Evolutionary conservation across 2,888 invertebrate species (phyloP), one percentile per base, ranked within the genome.

Genomic region (Pollenia labialis): DNA sequence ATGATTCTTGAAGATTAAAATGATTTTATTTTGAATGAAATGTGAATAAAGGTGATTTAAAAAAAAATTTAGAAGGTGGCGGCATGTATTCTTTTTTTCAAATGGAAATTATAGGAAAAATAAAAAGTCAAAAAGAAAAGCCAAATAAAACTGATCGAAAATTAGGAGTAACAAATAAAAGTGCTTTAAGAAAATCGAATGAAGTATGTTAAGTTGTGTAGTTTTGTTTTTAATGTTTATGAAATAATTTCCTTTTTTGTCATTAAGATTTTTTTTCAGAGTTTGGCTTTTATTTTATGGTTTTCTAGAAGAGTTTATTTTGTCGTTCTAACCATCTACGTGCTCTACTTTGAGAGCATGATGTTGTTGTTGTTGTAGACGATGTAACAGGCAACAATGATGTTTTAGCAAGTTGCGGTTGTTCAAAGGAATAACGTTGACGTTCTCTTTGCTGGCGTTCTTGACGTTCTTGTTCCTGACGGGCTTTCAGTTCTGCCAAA

Each of bases 401-500:
- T 50, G 60, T 52, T 75, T 85, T 85, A 40, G 69, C 68, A 14
- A 75, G 84, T 66, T 58, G 88, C 54, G 90, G 90, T 48, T 90
- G 89, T 83, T 90, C 91, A 76, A 91, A 90, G 44, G 89, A 88
- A 71, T 89, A 88, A 54, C 89, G 89, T 89, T 90, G 89, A 82
- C 90, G 90, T 86, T 90, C 89, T 69, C 79, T 79, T 66, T 88
- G 89, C 71, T 90, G 89, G 12, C 89, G 90, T 93, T 89, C 94
- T 93, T 90, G 93, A 76, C 93, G 94, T 88, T 94, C 94, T 88
- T 94, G 93, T 89, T 94, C 94, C 88, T 92, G 91, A 12, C 92
- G 91, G 14, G 91, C 91, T 88, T 92, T 93, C n/a, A 92, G 88
- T 88, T 93, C 93, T 18, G 90, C 91, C 81, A 93, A 88, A 82